Evolutionary conservation across 2,797 vertebrate species (phyloP), one percentile per base, ranked within the genome.

Genomic region (Astyanax mexicanus): DNA sequence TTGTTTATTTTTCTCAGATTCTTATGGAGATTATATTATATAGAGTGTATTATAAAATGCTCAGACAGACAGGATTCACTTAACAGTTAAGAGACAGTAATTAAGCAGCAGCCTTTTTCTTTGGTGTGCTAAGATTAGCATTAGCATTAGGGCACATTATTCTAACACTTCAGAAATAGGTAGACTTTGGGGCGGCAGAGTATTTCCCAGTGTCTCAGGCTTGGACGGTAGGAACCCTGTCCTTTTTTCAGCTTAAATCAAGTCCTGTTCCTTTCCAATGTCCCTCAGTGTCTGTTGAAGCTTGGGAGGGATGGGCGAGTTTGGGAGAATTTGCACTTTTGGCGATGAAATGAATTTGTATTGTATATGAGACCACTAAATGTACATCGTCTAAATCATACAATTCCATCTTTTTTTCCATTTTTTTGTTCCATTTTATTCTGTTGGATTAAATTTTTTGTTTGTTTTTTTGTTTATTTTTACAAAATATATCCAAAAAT

Each of bases 351-450:
- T 92, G 69, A 89, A 91, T 91, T 90, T 89, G 88, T 91, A 89
- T 90, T 93, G 90, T 93, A 91, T 87, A 91, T 88, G 93, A 93
- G 92, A 93, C 93, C 92, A 93, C 92, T 94, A 93, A 93, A 92
- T 92, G 87, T 90, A 92, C 91, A 92, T 89, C 87, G 89, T 92
- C 90, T 89, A 92, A 93, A 92, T 88, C 90, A 90, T 92, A 86
- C 91, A 90, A 93, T 92, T 94, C 90, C 90, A 91, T 23, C 6
- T 91, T 89, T 86, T 91, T 87, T 91, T 82, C 74, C 79, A 80
- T 82, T 88, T 84, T 81, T 89, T 82, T 85, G 81, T 10, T 85
- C 37, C 49, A 72, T 85, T 81, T 75, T 79, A 75, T 76, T 76
- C 78, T 81, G 52, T 80, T 78, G 72, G 68, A 74, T 84, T 80